Conservation (phyloP, 1,140 invertebrate species). For the Liolophura sinensis region DNA sequence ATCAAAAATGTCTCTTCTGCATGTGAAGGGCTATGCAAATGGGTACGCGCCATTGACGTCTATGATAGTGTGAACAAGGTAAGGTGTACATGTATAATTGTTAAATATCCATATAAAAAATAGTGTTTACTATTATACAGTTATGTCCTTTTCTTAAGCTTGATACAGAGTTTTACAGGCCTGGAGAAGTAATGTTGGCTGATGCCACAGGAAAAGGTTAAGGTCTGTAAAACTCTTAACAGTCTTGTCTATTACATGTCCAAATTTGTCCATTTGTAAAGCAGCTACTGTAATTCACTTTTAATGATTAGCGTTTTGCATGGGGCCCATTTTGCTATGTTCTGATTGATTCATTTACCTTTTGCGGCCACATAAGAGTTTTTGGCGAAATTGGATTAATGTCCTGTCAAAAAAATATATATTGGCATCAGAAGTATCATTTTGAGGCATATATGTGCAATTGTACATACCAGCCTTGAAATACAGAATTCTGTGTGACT, state of each 20-base stretch:
- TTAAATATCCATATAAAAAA: background rate
- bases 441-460: constrained; percentile 59
- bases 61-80: constrained; percentile 59
- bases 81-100: constrained; percentile 8
- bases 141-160: background rate
- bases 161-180: constrained; percentile 1
- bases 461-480: background rate
- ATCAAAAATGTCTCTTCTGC: constrained; percentile 58
- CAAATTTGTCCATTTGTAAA: too few relatives aligned
- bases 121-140: background rate
- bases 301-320: background rate
- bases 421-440: background rate
- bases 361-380: too few relatives aligned
- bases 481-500: background rate
- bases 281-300: too few relatives aligned
- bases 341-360: too few relatives aligned
- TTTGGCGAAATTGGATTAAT: too few relatives aligned
- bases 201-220: background rate
- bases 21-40: constrained; percentile 59
- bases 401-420: too few relatives aligned
- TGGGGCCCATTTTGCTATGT: too few relatives aligned
- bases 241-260: too few relatives aligned
- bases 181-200: background rate
- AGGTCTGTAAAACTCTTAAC: too few relatives aligned
- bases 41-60: constrained; percentile 55